A percentile compares a stretch with the other conserved stretches of the same genome.
phyloP scores from a whole-genome alignment of 2,888 invertebrate genomes.

The Syritta pipiens region DNA sequence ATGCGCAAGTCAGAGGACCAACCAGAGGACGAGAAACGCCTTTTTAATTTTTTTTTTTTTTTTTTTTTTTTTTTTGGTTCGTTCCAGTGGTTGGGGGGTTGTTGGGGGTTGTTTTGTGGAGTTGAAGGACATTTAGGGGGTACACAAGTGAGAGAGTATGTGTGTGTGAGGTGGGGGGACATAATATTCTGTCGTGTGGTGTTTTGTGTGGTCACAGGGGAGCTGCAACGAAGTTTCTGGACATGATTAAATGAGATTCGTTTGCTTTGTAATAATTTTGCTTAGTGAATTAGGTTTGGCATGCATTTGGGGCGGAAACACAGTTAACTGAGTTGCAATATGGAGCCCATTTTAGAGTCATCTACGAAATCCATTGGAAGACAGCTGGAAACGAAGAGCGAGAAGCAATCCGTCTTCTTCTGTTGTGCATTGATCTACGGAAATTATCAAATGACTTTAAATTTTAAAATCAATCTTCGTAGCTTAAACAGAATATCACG shows the following conservation, averaged over 20 bases:
- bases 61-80: constrained; percentile 2
- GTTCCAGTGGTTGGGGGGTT: not conserved
- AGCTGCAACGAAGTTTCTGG: constrained; percentile 1
- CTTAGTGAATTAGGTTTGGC: too few relatives aligned
- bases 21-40: constrained; percentile 55
- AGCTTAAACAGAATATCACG: too few relatives aligned
- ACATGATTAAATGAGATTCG: constrained; percentile 12
- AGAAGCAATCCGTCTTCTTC: too few relatives aligned
- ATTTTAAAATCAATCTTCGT: too few relatives aligned
- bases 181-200: constrained; percentile 5
- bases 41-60: constrained; percentile 16
- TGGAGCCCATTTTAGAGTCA: too few relatives aligned
- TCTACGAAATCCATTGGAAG: too few relatives aligned
- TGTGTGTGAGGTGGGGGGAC: not conserved
- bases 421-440: too few relatives aligned
- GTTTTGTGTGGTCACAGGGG: constrained; percentile 27
- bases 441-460: too few relatives aligned
- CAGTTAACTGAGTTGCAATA: too few relatives aligned
- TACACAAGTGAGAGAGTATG: not conserved
- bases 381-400: too few relatives aligned
- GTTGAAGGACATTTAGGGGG: constrained; percentile 34
- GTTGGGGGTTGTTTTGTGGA: not conserved
- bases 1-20: constrained; percentile 48
- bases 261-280: not conserved
- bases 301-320: too few relatives aligned